Evolutionary conservation across 2,113 vertebrate genomes (phyloP).

Genomic region (Lepus europaeus): DNA sequence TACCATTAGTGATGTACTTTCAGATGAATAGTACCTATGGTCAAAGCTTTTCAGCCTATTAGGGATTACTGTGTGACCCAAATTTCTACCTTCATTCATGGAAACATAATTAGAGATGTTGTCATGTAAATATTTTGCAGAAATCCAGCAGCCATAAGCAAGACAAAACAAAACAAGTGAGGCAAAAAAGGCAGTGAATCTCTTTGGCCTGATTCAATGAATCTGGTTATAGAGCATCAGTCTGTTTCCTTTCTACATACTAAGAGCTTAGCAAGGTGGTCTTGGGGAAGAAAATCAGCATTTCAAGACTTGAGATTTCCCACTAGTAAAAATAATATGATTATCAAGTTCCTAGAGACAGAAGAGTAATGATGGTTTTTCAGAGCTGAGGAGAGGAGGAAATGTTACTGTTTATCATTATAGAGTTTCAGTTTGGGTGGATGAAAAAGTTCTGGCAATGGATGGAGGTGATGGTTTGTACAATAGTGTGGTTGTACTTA

Average conservation of each 20-base stretch:
- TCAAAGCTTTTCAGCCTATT: not conserved
- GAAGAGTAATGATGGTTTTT: not conserved
- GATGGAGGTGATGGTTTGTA: not conserved
- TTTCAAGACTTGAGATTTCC: slow-evolving; percentile 32
- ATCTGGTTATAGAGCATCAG: not conserved
- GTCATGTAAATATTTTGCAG: not conserved
- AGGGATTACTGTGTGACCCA: slow-evolving; percentile 8
- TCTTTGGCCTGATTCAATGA: not conserved
- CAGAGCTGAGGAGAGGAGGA: not conserved
- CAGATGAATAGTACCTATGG: not conserved
- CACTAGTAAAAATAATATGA: slow-evolving; percentile 19
- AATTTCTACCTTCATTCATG: slow-evolving; percentile 11
- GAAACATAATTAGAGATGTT: not conserved
- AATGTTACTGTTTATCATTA: not conserved
- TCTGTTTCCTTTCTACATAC: not conserved
- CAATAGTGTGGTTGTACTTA: not conserved
- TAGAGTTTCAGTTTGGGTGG: not conserved
- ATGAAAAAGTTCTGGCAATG: slow-evolving; percentile 28
- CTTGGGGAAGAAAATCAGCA: not conserved
- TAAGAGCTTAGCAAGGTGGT: not conserved
- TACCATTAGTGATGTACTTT: not conserved
- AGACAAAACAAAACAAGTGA: not conserved
- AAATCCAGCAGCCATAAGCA: not conserved
- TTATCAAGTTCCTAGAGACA: slow-evolving; percentile 18
- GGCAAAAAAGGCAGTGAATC: slow-evolving; percentile 1